Base-by-base conservation (phyloP, 1,140 invertebrate genomes). In the Octopus sinensis region DNA sequence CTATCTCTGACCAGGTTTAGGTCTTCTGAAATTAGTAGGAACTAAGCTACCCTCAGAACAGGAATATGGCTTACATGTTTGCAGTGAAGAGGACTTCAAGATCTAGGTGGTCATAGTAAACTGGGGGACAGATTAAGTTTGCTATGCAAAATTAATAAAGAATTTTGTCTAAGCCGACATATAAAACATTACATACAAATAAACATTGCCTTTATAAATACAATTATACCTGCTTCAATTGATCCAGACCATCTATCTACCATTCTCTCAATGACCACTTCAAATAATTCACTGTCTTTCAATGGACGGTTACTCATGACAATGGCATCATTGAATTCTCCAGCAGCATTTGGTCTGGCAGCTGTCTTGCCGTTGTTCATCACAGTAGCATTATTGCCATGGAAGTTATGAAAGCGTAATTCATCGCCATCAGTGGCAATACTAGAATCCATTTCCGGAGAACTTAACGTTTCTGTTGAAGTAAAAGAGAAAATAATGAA, bases 241-340 rank as follows among this genome's bases (percentile, higher is more conserved):
- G 95, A 95, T 52, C 96, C 96, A 53, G 94, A 95, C 96, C 96
- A 97, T 81, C 96, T 93, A 83, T 96, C 96, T 23, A 98, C 96
- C 93, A 97, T 95, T 86, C 94, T 95, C 87, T 98, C 96, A 83
- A 98, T 94, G 76, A 95, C 92, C 54, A 98, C 94, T 90, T 98
- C 96, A 89, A 98, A 98, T 89, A 98, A 93, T 90, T 98, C 97
- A 23, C 95, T 95, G 86, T 97, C 96, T 23, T 95, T 92, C 53
- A 98, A 89, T 0, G 96, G 95, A 77, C 96, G 92, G 90, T 95
- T 97, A 79, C 95, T 96, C 85, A 97, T 95, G 4, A 98, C 94
- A 83, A 98, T 96, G 0, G 96, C 96, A 89, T 97, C 96, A 90
- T 97, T 98, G 89, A 98, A 98, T 92, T 98, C 96, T 2, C 95